Percentiles rank a stretch among this genome's conserved stretches.
Evolutionary conservation across 2,113 vertebrate species (phyloP).

Genomic region (Oostethus manadensis): DNA sequence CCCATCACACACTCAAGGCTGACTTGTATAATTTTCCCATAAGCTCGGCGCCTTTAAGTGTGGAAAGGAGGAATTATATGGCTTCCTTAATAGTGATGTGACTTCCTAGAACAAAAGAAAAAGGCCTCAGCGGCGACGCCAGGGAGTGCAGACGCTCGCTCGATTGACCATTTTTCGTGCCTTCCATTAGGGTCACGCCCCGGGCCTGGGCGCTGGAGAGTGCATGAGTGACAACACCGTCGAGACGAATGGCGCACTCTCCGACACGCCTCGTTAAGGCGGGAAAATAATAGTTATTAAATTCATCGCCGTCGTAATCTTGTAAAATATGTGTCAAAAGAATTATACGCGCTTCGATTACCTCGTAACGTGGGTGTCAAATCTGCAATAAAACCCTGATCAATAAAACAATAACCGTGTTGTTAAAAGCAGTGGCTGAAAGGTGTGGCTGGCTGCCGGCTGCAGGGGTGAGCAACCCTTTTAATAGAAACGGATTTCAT

Average conservation of each 20-base stretch:
- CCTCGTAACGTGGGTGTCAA: constrained; percentile 98
- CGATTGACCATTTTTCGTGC: constrained; percentile 79
- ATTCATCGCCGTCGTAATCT: constrained; percentile 93
- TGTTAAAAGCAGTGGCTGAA: constrained; percentile 95
- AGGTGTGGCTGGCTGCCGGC: constrained; percentile 85
- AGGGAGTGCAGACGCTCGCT: constrained; percentile 73
- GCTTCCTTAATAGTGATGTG: constrained; percentile 72
- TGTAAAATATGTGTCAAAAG: constrained; percentile 89
- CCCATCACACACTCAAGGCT: constrained; percentile 46
- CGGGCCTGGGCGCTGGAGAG: constrained; percentile 73
- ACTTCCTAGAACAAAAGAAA: constrained; percentile 73
- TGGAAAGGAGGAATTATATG: constrained; percentile 70
- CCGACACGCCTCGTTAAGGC: constrained; percentile 76
- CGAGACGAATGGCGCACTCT: constrained; percentile 86
- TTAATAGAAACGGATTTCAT: constrained; percentile 99
- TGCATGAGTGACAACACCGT: constrained; percentile 76
- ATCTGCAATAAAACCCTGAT: constrained; percentile 97
- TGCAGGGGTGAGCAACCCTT: constrained; percentile 99
- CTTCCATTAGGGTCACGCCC: constrained; percentile 78
- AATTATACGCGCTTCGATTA: constrained; percentile 97
- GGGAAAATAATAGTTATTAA: constrained; percentile 93
- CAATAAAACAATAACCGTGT: constrained; percentile 99
- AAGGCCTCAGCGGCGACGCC: constrained; percentile 41
- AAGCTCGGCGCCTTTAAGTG: constrained; percentile 69
- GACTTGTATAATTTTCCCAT: constrained; percentile 77